These are phyloP conservation scores for Athetis lepigone DNA, from an alignment of 2,888 invertebrate genomes.

Conservation along the genomic window DNA sequence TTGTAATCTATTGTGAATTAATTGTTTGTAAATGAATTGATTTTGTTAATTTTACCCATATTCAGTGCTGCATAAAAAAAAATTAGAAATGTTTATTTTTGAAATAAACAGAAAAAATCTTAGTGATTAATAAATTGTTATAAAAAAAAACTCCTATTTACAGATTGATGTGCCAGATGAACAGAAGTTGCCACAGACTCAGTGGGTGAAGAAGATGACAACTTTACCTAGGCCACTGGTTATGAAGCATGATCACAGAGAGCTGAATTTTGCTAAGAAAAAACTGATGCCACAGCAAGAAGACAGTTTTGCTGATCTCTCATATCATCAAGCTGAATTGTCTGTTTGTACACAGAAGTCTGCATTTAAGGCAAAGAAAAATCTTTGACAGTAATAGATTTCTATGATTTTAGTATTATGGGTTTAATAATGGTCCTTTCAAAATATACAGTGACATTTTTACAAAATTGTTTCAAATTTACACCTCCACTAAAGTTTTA, in stretches of 20 bases:
- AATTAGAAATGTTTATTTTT: no score
- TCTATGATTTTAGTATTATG: conserved; percentile 5
- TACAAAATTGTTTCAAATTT: background rate
- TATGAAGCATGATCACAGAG: conserved; percentile 78
- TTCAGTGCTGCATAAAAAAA: no score
- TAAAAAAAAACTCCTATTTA: conserved; percentile 44
- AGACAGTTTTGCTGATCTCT: conserved; percentile 78
- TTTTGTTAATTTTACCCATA: no score
- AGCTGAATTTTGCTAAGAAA: conserved; percentile 68
- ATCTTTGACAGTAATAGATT: conserved; percentile 23
- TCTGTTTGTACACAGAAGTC: conserved; percentile 81
- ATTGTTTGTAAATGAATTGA: no score
- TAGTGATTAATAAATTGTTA: background rate
- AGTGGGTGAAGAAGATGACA: conserved; percentile 75
- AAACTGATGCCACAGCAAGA: conserved; percentile 67
- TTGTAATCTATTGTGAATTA: no score
- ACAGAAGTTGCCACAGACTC: conserved; percentile 74
- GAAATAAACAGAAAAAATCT: no score
- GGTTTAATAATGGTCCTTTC: background rate
- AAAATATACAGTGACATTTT: conserved; percentile 11
- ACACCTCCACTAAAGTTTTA: background rate
- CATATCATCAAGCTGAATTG: conserved; percentile 80
- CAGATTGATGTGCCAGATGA: conserved; percentile 77
- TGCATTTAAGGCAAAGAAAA: conserved; percentile 70
- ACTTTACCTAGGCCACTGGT: conserved; percentile 75